Conservation (phyloP, 2,113 vertebrate species). For the Ascaphus truei region DNA sequence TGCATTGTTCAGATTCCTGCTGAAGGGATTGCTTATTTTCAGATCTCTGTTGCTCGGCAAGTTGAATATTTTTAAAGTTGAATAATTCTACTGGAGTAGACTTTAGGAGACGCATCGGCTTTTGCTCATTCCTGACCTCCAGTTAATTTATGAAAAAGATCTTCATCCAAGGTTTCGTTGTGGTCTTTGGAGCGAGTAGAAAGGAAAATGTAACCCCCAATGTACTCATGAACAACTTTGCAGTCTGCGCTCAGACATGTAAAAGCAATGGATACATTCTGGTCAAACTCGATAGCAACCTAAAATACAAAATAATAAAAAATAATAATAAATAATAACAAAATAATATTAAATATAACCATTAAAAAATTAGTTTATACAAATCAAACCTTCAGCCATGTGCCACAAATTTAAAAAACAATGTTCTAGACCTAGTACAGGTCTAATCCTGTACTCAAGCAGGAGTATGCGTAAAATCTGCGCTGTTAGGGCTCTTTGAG, state of each 20-base stretch:
- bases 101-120: no score
- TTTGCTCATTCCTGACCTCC: constrained; percentile 83
- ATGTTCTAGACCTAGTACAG: no score
- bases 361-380: no score
- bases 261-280: constrained; percentile 85
- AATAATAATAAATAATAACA: no score
- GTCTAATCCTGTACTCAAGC: no score
- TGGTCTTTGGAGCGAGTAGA: constrained; percentile 96
- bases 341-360: no score
- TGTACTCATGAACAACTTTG: constrained; percentile 92
- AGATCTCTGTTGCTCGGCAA: neutral
- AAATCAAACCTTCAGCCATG: no score
- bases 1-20: neutral
- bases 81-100: neutral
- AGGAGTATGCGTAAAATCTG: no score
- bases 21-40: neutral
- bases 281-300: constrained; percentile 94
- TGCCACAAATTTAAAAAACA: no score
- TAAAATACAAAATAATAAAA: constrained; percentile 58
- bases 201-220: constrained; percentile 96
- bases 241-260: constrained; percentile 86
- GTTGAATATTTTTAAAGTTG: neutral
- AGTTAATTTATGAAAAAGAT: constrained; percentile 93
- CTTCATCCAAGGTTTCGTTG: constrained; percentile 91
- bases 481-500: no score